These are phyloP conservation scores for Achroia grisella DNA, from an alignment of 1,140 invertebrate species.

Conservation along the genomic window DNA sequence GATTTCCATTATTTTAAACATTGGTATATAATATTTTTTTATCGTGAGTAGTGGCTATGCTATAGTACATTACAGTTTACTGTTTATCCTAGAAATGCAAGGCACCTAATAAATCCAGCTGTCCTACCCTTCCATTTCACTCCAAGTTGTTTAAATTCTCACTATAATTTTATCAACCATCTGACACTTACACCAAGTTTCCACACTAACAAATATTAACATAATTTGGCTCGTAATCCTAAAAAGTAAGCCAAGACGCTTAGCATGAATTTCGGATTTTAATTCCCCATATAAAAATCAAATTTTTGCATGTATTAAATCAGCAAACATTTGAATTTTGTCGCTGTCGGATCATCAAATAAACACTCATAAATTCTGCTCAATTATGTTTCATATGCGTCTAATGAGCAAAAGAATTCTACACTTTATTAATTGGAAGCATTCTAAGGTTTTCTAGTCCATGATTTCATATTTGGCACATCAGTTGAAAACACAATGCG, in stretches of 20 bases:
- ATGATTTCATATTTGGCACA: constrained; percentile 48
- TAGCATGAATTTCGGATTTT: constrained; percentile 18
- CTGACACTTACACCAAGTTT: constrained; percentile 35
- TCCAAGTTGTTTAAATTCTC: constrained; percentile 37
- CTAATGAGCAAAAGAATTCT: constrained; percentile 15
- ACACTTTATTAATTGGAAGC: constrained; percentile 1
- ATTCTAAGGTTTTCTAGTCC: constrained; percentile 4
- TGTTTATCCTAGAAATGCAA: constrained; percentile 15
- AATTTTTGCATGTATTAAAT: constrained; percentile 1
- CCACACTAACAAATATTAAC: constrained; percentile 39
- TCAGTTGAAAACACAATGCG: constrained; percentile 25
- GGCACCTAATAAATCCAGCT: constrained; percentile 45
- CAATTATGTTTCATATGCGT: background rate
- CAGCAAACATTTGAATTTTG: background rate
- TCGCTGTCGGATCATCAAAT: background rate
- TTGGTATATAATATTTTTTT: no score
- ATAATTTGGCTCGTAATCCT: constrained; percentile 58
- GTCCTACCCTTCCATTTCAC: constrained; percentile 34
- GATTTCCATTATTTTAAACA: no score
- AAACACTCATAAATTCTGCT: background rate
- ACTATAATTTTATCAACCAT: constrained; percentile 32
- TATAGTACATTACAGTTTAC: no score
- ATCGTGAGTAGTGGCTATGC: no score
- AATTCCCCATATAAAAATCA: background rate
- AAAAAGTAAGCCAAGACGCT: constrained; percentile 48